Evolutionary conservation across 2,113 vertebrate genomes (phyloP).

Genomic region (Mohoua ochrocephala): DNA sequence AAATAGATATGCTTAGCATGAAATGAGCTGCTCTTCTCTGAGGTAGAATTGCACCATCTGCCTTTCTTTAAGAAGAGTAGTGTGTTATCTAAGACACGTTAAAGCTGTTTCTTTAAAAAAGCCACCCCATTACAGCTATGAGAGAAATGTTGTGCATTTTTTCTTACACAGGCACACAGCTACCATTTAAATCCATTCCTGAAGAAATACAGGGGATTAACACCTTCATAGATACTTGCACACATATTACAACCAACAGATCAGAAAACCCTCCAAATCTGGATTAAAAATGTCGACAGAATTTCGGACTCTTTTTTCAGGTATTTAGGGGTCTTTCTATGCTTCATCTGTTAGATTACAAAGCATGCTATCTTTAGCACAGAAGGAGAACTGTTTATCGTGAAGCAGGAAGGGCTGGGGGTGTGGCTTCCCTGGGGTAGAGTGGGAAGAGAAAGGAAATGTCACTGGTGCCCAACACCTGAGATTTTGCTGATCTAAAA

Average conservation of each 20-base stretch:
- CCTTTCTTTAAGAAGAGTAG: not conserved
- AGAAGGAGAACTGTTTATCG: not conserved
- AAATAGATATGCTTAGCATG: not conserved
- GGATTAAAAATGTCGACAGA: not conserved
- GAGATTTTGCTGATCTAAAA: not conserved
- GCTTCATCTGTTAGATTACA: not conserved
- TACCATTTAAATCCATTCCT: not conserved
- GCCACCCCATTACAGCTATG: not conserved
- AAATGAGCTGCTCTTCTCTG: not conserved
- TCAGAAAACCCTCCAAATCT: not conserved
- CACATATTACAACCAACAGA: not conserved
- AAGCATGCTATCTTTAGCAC: fast-evolving
- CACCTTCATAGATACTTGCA: not conserved
- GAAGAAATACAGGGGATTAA: not conserved
- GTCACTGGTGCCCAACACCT: not conserved
- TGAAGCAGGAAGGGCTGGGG: not conserved
- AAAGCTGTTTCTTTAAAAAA: not conserved
- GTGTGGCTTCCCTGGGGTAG: not conserved
- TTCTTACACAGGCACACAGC: not conserved
- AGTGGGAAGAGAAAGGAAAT: not conserved
- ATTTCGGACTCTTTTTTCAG: not conserved
- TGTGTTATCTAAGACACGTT: not conserved
- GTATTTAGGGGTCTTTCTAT: not conserved
- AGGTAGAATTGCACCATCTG: not conserved
- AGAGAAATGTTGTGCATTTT: not conserved